These are phyloP conservation scores for Phrynosoma platyrhinos DNA, from an alignment of 2,113 vertebrate genomes.

Conservation along the genomic window DNA sequence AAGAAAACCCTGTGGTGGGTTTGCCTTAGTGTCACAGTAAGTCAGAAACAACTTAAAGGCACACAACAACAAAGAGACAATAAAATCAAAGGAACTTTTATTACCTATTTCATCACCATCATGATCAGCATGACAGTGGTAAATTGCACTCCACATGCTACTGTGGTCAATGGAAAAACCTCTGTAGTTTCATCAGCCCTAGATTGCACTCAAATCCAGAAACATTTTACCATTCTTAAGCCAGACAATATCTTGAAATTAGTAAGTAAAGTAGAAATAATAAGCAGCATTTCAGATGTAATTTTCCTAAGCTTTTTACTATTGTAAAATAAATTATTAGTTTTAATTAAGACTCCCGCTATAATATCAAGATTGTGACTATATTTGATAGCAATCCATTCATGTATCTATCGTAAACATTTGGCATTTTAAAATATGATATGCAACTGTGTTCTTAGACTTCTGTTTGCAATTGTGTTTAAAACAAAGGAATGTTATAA, in stretches of 20 bases:
- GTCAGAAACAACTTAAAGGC: too few species aligned
- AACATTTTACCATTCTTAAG: constrained; percentile 32
- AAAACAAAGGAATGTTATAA: neutral
- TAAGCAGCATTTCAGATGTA: neutral
- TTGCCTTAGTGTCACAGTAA: too few species aligned
- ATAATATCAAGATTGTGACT: neutral
- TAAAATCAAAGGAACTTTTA: constrained; percentile 8
- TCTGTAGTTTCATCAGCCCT: neutral
- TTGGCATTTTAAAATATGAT: neutral
- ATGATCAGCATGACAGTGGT: neutral
- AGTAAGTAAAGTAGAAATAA: neutral
- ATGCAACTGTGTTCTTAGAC: neutral
- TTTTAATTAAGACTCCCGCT: neutral
- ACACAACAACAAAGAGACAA: neutral
- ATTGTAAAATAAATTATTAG: constrained; percentile 29
- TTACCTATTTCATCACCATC: neutral
- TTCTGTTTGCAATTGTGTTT: constrained; percentile 43
- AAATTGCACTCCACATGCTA: neutral
- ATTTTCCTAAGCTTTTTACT: neutral
- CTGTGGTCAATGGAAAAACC: neutral
- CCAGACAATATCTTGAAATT: constrained; percentile 31
- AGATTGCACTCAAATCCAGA: constrained; percentile 14
- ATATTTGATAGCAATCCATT: constrained; percentile 13
- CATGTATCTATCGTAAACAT: constrained; percentile 19
- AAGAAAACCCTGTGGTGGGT: too few species aligned